Conservation (phyloP, 2,888 invertebrate species). For the Pollenia angustigena region DNA sequence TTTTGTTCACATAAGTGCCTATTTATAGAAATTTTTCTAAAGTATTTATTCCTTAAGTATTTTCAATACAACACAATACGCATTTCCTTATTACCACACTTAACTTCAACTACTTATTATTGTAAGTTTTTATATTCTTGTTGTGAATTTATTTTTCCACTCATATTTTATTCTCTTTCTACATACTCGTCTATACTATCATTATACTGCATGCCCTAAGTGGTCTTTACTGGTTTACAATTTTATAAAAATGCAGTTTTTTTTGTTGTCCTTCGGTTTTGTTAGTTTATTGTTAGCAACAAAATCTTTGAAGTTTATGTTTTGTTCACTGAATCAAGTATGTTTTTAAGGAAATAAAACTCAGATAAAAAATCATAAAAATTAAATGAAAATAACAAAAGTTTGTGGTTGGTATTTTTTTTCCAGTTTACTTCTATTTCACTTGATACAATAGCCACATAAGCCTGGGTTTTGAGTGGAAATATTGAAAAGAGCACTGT, state of each 20-base stretch:
- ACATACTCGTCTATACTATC: constrained; percentile 3
- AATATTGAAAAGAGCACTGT: constrained; percentile 24
- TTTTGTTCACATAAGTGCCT: too few species aligned
- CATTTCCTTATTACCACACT: constrained; percentile 70
- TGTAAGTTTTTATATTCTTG: constrained; percentile 65
- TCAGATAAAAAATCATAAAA: constrained; percentile 67
- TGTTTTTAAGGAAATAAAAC: constrained; percentile 70
- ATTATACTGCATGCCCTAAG: constrained; percentile 53
- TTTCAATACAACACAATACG: constrained; percentile 63
- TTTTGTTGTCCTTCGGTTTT: constrained; percentile 41
- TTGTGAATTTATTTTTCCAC: constrained; percentile 42
- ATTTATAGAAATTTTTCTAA: background rate
- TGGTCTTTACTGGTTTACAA: constrained; percentile 57
- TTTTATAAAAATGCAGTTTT: constrained; percentile 43
- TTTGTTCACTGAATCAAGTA: constrained; percentile 67
- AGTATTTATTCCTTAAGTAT: constrained; percentile 48
- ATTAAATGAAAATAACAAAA: constrained; percentile 44
- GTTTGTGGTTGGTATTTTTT: constrained; percentile 35
- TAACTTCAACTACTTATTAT: constrained; percentile 54
- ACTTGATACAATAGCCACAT: constrained; percentile 45
- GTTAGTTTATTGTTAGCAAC: constrained; percentile 57
- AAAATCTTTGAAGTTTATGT: constrained; percentile 65
- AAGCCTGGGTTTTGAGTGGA: constrained; percentile 31
- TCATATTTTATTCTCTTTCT: background rate
- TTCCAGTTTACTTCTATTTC: background rate